Base-by-base conservation (phyloP, 2,113 vertebrate species). In the Megaleporinus macrocephalus region DNA sequence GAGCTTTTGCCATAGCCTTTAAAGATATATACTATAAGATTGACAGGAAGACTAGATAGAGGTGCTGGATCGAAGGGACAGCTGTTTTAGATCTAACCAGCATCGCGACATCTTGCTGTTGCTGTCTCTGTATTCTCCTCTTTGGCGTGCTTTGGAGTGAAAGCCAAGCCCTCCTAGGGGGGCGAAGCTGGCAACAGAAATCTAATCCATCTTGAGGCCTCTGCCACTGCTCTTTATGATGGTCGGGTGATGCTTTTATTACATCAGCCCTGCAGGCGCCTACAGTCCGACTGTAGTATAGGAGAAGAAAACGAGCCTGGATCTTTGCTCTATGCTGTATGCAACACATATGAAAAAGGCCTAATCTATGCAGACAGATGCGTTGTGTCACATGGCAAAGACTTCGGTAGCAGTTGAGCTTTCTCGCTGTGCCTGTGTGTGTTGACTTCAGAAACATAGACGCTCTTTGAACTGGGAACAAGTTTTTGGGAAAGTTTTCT, bases 211-310 rank as follows among this genome's bases (percentile, higher is more conserved):
- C 29, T 61, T 44, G 65, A 55, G 24, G 66, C 24, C 76, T 29
- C 24, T 57, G 47, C 44, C 49, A 53, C 63, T 63, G 80, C 57
- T 71, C 24, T 81, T 81, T 77, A 63, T 79, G 73, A 81, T 33
- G 26, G 30, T 29, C 36, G 27, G 68, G 57, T 75, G 59, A 33
- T 68, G 59, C 78, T 71, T 59, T 59, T 71, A 71, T 72, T 61
- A 71, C 55, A 61, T 75, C 73, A 61, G 26, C 49, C 83, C 68
- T 33, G 9, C 36, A 61, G 75, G 15, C 68, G 18, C 49, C 22
- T 33, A 11, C 12, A 27, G 15, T 41, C 73, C 49, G 47, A 16
- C 27, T 9, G 33, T 22, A 16, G 30, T 9, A n/a, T 16, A 24
- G 20, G 12, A 59, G 26, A 61, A 75, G 53, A 24, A 18, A 22